phyloP scores from a whole-genome alignment of 2,113 vertebrate species.

The Heliornis fulica region DNA sequence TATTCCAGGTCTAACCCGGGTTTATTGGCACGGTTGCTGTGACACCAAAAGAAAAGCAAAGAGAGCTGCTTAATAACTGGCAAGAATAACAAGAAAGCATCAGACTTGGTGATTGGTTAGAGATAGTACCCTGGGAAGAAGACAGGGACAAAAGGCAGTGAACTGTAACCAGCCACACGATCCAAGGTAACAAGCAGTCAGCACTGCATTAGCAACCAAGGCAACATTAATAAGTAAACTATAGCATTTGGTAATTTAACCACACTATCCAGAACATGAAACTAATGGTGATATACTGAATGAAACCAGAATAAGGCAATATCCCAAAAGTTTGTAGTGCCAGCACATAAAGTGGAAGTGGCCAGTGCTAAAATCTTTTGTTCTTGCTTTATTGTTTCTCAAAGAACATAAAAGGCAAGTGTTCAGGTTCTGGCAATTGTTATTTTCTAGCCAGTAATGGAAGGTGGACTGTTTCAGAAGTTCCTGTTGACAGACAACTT shows the following conservation, averaged over 20 bases:
- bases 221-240: constrained; percentile 53
- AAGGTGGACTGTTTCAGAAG: background rate
- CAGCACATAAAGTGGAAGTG: background rate
- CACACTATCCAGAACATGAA: background rate
- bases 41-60: background rate
- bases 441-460: background rate
- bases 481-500: background rate
- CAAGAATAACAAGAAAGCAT: background rate
- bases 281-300: background rate
- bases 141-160: constrained; percentile 44
- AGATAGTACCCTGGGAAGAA: constrained; percentile 22
- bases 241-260: constrained; percentile 28
- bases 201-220: constrained; percentile 31
- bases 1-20: background rate
- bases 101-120: constrained; percentile 21
- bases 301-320: background rate
- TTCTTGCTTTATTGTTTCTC: background rate
- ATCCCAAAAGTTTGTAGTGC: background rate
- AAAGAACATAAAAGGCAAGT: background rate
- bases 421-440: background rate
- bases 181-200: constrained; percentile 38
- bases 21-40: background rate
- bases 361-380: background rate
- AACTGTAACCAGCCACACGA: constrained; percentile 10
- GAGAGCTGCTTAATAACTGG: background rate